Percentiles rank a stretch among this genome's conserved stretches.
Conservation (phyloP, 2,797 vertebrate genomes). For the Taenioides sp. region DNA sequence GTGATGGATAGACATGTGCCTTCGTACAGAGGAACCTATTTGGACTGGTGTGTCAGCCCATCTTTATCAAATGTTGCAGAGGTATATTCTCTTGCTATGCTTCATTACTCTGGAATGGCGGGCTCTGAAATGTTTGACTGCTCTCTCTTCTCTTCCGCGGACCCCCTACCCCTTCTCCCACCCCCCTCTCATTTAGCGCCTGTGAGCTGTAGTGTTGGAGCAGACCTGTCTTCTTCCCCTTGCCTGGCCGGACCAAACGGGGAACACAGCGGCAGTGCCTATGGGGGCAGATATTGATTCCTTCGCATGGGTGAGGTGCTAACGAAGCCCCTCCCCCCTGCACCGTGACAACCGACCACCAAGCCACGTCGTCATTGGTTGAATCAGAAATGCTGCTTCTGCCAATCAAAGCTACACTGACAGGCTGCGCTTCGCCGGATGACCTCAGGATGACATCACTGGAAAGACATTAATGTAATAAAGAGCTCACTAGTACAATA, state of each 20-base stretch:
- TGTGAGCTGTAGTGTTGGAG: constrained; percentile 63
- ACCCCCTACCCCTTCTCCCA: constrained; percentile 28
- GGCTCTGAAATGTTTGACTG: constrained; percentile 97
- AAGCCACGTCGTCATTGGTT: constrained; percentile 59
- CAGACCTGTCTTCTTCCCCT: constrained; percentile 53
- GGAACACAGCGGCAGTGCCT: constrained; percentile 56
- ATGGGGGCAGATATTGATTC: constrained; percentile 68
- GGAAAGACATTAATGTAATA: constrained; percentile 73
- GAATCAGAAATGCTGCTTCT: constrained; percentile 42
- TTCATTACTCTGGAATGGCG: constrained; percentile 98
- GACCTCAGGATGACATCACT: constrained; percentile 78
- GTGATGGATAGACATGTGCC: constrained; percentile 92
- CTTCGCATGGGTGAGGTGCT: constrained; percentile 56
- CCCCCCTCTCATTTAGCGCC: constrained; percentile 61
- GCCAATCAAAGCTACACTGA: constrained; percentile 71
- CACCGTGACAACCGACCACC: constrained; percentile 71
- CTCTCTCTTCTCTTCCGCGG: constrained; percentile 72
- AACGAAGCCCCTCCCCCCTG: constrained; percentile 68
- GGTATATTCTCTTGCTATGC: constrained; percentile 98
- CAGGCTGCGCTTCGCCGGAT: constrained; percentile 54
- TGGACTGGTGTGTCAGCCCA: constrained; percentile 98
- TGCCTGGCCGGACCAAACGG: constrained; percentile 28
- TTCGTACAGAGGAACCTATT: constrained; percentile 96
- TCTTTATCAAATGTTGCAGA: constrained; percentile 99
- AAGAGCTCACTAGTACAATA: constrained; percentile 71